These are phyloP conservation scores for Drosophila quinaria DNA, from an alignment of 2,888 invertebrate genomes.

Conservation along the genomic window DNA sequence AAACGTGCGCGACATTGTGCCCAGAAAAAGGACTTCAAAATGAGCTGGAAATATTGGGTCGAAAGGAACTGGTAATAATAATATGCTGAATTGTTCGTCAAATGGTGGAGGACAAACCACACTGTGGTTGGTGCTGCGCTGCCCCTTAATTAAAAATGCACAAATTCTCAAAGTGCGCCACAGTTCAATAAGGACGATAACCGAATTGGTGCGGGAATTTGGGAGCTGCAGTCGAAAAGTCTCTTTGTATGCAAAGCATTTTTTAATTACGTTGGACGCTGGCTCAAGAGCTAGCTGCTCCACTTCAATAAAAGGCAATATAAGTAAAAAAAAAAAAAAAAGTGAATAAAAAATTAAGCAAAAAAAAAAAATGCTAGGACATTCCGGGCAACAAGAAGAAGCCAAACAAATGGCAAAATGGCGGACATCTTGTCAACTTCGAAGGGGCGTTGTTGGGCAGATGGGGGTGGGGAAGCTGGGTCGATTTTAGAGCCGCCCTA, in stretches of 20 bases:
- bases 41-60: background rate
- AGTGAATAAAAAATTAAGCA: no score
- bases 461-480: background rate
- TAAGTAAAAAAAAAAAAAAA: no score
- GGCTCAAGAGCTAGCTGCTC: slow-evolving; percentile 16
- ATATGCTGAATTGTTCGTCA: slow-evolving; percentile 5
- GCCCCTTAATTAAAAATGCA: slow-evolving; percentile 26
- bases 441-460: background rate
- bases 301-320: slow-evolving; percentile 24
- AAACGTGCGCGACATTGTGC: slow-evolving; percentile 15
- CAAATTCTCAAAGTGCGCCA: slow-evolving; percentile 19
- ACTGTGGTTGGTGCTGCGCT: slow-evolving; percentile 2
- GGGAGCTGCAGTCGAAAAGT: background rate
- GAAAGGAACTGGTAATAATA: background rate
- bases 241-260: slow-evolving; percentile 38
- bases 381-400: slow-evolving; percentile 4
- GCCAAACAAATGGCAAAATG: slow-evolving; percentile 68
- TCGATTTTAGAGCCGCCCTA: slow-evolving; percentile 56
- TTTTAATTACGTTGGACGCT: slow-evolving; percentile 44
- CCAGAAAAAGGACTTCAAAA: slow-evolving; percentile 10
- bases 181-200: slow-evolving; percentile 23
- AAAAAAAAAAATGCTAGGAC: slow-evolving; percentile 3
- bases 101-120: slow-evolving; percentile 19
- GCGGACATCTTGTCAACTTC: slow-evolving; percentile 61
- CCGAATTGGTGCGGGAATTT: background rate